These are phyloP conservation scores for Drosophila anomelani DNA, from an alignment of 2,888 invertebrate species.

Conservation along the genomic window DNA sequence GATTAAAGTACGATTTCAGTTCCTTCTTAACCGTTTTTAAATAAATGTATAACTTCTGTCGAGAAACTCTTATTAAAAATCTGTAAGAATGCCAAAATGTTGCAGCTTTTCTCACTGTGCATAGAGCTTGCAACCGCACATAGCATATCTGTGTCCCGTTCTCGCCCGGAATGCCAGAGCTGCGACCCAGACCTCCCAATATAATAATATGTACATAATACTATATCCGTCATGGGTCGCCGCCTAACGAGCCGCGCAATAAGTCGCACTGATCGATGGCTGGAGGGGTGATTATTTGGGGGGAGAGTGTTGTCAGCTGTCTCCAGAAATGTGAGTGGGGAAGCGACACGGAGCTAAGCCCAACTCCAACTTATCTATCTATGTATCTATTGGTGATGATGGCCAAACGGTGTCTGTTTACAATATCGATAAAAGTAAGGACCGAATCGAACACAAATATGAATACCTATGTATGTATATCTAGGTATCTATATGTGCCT, in stretches of 20 bases:
- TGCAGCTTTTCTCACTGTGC: conserved; percentile 7
- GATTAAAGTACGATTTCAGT: background rate
- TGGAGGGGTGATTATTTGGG: conserved; percentile 16
- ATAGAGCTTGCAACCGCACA: conserved; percentile 7
- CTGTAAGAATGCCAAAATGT: background rate
- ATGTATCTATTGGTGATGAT: conserved; percentile 32
- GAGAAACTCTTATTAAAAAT: background rate
- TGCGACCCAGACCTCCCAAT: conserved; percentile 37
- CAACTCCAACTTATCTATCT: conserved; percentile 37
- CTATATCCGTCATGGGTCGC: conserved; percentile 38
- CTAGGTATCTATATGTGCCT: conserved; percentile 28
- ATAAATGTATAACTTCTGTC: background rate
- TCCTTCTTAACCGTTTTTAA: too few species aligned
- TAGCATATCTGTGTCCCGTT: conserved; percentile 10
- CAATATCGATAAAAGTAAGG: conserved; percentile 68
- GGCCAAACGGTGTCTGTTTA: conserved; percentile 69
- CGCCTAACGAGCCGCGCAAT: conserved; percentile 39
- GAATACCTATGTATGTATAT: conserved; percentile 14
- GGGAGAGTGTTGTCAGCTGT: conserved; percentile 28
- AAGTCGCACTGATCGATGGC: conserved; percentile 39
- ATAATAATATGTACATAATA: conserved; percentile 8
- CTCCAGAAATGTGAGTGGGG: conserved; percentile 1
- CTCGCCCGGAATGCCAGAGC: conserved; percentile 25
- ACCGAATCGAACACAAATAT: conserved; percentile 35
- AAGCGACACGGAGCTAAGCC: background rate